phyloP scores from a whole-genome alignment of 2,113 vertebrate genomes.

The Hippocampus zosterae region DNA sequence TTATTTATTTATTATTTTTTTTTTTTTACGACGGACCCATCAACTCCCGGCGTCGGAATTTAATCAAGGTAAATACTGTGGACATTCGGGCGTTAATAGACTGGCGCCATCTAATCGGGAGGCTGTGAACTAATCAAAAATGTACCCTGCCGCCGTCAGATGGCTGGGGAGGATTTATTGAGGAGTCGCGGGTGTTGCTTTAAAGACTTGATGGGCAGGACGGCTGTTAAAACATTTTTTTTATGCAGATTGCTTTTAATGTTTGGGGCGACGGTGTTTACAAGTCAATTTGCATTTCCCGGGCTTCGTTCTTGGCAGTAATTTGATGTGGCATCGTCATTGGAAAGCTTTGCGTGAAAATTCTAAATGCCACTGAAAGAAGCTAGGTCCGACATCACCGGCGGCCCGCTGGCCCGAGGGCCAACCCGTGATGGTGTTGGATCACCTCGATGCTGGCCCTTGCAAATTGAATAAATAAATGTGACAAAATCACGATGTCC shows the following conservation, averaged over 20 bases:
- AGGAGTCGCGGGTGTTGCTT: neutral
- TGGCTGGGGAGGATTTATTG: conserved; percentile 5
- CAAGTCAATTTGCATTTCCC: neutral
- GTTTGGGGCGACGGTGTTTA: neutral
- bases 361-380: no score
- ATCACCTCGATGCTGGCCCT: no score
- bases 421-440: no score
- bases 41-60: neutral
- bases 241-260: neutral
- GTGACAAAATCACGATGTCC: no score
- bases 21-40: conserved; percentile 3
- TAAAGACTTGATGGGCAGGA: conserved; percentile 1
- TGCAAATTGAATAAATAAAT: no score
- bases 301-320: neutral
- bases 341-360: neutral
- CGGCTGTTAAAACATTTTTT: neutral
- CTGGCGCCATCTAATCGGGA: neutral
- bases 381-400: no score
- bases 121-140: conserved; percentile 3
- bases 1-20: no score
- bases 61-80: conserved; percentile 8
- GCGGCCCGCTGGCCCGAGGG: no score
- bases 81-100: neutral
- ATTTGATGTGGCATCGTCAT: neutral
- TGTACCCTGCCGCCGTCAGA: neutral